These are phyloP conservation scores for Xanthia togata DNA, from an alignment of 2,888 invertebrate genomes.

Conservation along the genomic window DNA sequence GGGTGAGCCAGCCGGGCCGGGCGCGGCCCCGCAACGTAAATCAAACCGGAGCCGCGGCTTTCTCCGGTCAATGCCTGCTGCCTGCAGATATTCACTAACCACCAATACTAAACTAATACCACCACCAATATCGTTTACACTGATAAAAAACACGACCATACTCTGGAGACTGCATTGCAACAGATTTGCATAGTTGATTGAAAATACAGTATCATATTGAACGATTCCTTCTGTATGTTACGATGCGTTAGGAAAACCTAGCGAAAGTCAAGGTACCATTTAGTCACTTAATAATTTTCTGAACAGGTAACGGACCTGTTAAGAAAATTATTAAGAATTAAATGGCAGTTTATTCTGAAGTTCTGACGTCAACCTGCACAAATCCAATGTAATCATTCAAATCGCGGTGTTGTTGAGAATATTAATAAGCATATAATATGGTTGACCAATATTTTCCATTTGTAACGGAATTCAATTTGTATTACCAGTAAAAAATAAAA, in stretches of 20 bases:
- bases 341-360: constrained; percentile 11
- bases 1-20: constrained; percentile 47
- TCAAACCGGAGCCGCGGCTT: constrained; percentile 61
- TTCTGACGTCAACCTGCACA: constrained; percentile 22
- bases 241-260: neutral
- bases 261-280: constrained; percentile 23
- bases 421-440: neutral
- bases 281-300: no score
- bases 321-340: neutral
- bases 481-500: neutral
- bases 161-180: neutral
- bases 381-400: constrained; percentile 39
- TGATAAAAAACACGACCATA: neutral
- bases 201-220: neutral
- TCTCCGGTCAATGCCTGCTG: constrained; percentile 68
- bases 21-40: constrained; percentile 49
- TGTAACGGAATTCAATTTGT: no score
- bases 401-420: constrained; percentile 37
- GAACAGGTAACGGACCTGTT: no score
- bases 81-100: constrained; percentile 49
- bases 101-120: constrained; percentile 33
- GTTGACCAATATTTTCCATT: neutral
- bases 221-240: neutral
- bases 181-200: neutral
- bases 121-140: constrained; percentile 36